phyloP scores from a whole-genome alignment of 2,888 invertebrate genomes.

The Thereva nobilitata region DNA sequence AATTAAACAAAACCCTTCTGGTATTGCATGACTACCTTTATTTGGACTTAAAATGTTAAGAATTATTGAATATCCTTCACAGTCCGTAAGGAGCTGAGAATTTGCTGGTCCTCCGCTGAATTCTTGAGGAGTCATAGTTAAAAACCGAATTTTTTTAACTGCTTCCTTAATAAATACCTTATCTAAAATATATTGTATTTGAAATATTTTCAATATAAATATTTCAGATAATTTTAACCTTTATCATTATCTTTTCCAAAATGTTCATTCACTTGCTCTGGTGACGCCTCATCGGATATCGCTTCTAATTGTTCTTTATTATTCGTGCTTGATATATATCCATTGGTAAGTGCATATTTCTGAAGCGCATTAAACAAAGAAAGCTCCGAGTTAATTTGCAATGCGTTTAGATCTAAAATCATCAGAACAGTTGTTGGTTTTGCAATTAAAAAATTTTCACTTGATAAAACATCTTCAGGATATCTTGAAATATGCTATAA shows the following conservation, averaged over 20 bases:
- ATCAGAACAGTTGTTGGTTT: conserved; percentile 75
- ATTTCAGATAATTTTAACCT: conserved; percentile 12
- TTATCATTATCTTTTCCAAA: conserved; percentile 19
- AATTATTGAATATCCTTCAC: conserved; percentile 78
- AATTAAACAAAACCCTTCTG: conserved; percentile 70
- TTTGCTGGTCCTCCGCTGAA: conserved; percentile 82
- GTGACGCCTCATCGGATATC: conserved; percentile 37
- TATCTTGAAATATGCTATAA: conserved; percentile 75
- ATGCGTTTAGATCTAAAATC: conserved; percentile 73
- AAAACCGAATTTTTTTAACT: conserved; percentile 67
- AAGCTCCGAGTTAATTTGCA: conserved; percentile 75
- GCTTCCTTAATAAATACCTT: conserved; percentile 64
- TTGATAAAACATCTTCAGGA: conserved; percentile 74
- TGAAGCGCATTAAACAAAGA: conserved; percentile 76
- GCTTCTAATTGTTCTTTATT: conserved; percentile 21
- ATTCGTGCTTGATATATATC: conserved; percentile 43
- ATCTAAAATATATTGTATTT: conserved; percentile 52
- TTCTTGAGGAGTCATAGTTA: conserved; percentile 64
- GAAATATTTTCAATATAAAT: conserved; percentile 44
- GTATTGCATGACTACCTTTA: conserved; percentile 70
- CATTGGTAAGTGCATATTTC: conserved; percentile 67
- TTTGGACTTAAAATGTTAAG: conserved; percentile 79
- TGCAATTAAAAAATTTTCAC: conserved; percentile 77
- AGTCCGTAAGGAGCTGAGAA: conserved; percentile 72
- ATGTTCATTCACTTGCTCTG: conserved; percentile 40